Evolutionary conservation across 2,797 vertebrate species (phyloP).

Genomic region (Centroberyx gerrardi): DNA sequence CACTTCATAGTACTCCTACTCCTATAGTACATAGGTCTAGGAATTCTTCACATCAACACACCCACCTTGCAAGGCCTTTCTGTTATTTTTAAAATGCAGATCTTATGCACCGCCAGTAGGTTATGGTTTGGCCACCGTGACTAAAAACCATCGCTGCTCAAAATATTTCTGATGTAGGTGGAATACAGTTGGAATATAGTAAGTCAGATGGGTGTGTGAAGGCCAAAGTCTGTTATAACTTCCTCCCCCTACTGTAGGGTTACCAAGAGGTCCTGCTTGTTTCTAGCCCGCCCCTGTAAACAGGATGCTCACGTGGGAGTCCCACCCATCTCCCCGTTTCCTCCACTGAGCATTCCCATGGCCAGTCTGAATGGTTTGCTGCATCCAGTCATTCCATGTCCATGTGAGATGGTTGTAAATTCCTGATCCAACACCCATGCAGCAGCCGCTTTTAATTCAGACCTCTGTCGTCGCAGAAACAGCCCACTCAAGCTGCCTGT

Average conservation of each 20-base stretch:
- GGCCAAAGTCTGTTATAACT: constrained; percentile 29
- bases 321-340: constrained; percentile 65
- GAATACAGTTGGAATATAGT: constrained; percentile 47
- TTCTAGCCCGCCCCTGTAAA: constrained; percentile 62
- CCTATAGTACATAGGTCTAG: constrained; percentile 59
- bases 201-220: constrained; percentile 4
- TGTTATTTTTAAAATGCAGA: constrained; percentile 60
- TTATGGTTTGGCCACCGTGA: constrained; percentile 64
- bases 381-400: constrained; percentile 48
- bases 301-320: constrained; percentile 75
- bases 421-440: constrained; percentile 20
- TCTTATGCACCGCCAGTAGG: constrained; percentile 48
- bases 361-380: constrained; percentile 29
- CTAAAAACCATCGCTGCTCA: constrained; percentile 55
- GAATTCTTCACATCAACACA: constrained; percentile 64
- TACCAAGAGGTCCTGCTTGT: constrained; percentile 38
- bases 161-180: constrained; percentile 62
- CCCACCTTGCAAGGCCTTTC: constrained; percentile 55
- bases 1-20: constrained; percentile 59
- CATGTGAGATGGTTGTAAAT: constrained; percentile 53
- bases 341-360: constrained; percentile 57
- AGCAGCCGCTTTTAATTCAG: constrained; percentile 34
- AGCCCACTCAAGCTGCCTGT: constrained; percentile 55
- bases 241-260: constrained; percentile 36
- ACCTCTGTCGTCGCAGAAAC: constrained; percentile 50